phyloP scores from a whole-genome alignment of 2,888 invertebrate species.

The Theodoxus fluviatilis region DNA sequence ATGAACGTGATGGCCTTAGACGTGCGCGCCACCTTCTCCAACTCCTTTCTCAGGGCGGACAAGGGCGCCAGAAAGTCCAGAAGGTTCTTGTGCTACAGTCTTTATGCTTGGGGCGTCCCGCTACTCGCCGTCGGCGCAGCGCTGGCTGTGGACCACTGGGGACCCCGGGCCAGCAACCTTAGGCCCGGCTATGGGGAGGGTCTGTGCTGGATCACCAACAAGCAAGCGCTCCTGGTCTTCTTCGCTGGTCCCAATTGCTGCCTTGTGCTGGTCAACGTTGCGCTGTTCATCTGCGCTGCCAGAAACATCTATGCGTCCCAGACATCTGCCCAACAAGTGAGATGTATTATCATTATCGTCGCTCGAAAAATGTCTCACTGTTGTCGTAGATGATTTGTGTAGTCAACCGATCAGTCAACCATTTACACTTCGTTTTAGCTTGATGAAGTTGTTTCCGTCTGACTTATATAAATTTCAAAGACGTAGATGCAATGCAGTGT shows the following conservation, averaged over 20 bases:
- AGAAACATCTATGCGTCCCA: slow-evolving; percentile 25
- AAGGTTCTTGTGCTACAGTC: too few species aligned
- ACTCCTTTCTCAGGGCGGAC: not conserved
- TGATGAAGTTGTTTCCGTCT: too few species aligned
- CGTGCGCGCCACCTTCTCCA: slow-evolving; percentile 22
- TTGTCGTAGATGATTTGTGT: too few species aligned
- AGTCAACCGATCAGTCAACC: too few species aligned
- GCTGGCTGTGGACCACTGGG: slow-evolving; percentile 10
- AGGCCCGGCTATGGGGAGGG: slow-evolving; percentile 30
- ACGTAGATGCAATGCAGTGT: too few species aligned
- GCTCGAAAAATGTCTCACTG: too few species aligned
- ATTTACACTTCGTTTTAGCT: too few species aligned
- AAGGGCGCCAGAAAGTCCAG: too few species aligned
- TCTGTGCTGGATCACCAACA: slow-evolving; percentile 33
- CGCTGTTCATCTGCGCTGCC: slow-evolving; percentile 29
- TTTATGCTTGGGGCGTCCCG: slow-evolving; percentile 10
- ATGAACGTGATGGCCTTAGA: slow-evolving; percentile 26
- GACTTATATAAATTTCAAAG: too few species aligned
- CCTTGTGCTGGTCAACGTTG: slow-evolving; percentile 26
- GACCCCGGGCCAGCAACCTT: slow-evolving; percentile 5
- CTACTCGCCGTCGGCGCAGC: not conserved
- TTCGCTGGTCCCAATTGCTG: slow-evolving; percentile 30
- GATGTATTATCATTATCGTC: too few species aligned
- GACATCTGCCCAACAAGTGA: too few species aligned
- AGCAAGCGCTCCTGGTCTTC: slow-evolving; percentile 28